phyloP scores from a whole-genome alignment of 2,113 vertebrate genomes.

The Epinephelus lanceolatus region DNA sequence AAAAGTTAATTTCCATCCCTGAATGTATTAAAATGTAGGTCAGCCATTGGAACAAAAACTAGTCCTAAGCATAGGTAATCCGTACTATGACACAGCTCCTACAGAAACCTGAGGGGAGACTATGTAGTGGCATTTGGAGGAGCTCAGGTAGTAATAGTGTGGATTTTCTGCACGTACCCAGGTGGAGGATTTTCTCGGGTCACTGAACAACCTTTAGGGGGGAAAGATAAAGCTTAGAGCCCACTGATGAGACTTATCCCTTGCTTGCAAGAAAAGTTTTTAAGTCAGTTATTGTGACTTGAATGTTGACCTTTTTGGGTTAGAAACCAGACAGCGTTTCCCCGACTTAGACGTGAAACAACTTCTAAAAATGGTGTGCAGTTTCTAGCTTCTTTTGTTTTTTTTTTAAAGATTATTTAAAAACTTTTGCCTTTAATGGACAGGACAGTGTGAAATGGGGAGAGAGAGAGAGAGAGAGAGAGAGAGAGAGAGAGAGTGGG shows the following conservation, averaged over 20 bases:
- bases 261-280: slow-evolving; percentile 4
- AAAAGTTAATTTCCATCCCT: too few species aligned
- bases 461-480: too few species aligned
- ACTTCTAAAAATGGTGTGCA: neutral
- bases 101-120: neutral
- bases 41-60: neutral
- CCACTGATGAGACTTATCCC: slow-evolving; percentile 20
- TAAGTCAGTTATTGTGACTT: slow-evolving; percentile 24
- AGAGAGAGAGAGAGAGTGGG: too few species aligned
- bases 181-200: slow-evolving; percentile 26
- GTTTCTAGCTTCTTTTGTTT: neutral
- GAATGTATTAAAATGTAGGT: neutral
- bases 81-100: neutral
- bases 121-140: neutral
- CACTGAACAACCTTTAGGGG: slow-evolving; percentile 30
- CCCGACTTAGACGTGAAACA: neutral
- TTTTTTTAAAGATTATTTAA: neutral
- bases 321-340: neutral
- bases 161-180: slow-evolving; percentile 29
- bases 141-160: neutral
- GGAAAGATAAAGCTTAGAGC: slow-evolving; percentile 38
- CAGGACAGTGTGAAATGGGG: too few species aligned
- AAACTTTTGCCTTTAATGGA: too few species aligned
- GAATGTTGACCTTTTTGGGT: neutral
- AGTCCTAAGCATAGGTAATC: neutral